Conservation (phyloP, 2,113 vertebrate genomes). For the Oncorhynchus masou region DNA sequence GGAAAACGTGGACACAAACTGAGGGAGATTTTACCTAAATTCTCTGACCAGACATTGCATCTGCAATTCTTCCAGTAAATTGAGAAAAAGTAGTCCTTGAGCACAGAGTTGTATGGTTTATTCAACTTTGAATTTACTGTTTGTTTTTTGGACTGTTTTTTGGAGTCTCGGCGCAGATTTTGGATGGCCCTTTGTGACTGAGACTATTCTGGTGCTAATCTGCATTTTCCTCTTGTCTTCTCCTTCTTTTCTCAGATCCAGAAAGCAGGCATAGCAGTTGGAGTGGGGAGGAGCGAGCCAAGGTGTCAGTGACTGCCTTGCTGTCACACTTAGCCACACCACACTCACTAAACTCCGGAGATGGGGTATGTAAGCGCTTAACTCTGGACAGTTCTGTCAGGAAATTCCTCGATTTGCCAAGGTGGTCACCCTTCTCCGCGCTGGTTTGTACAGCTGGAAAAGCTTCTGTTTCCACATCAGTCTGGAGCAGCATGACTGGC, state of each 20-base stretch:
- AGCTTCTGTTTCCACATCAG: conserved; percentile 57
- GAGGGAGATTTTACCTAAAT: too few relatives aligned
- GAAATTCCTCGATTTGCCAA: conserved; percentile 58
- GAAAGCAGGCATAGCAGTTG: background rate
- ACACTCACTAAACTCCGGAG: background rate
- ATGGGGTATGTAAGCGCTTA: conserved; percentile 30
- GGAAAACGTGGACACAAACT: too few relatives aligned
- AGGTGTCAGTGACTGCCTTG: background rate
- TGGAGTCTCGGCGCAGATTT: too few relatives aligned
- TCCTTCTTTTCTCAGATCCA: background rate
- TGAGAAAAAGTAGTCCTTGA: too few relatives aligned
- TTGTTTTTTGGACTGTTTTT: background rate
- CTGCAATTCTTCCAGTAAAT: too few relatives aligned
- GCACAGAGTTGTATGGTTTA: too few relatives aligned
- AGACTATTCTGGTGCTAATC: background rate
- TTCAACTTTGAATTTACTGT: background rate
- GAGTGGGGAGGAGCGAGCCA: background rate
- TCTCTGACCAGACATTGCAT: too few relatives aligned
- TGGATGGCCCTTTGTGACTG: too few relatives aligned
- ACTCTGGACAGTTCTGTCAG: conserved; percentile 31
- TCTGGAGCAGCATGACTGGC: conserved; percentile 15
- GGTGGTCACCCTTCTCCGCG: conserved; percentile 42
- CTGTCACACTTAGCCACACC: too few relatives aligned
- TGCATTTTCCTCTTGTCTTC: background rate
- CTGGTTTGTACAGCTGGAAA: conserved; percentile 63